Evolutionary conservation across 2,797 vertebrate genomes (phyloP).

Genomic region (Siniperca scherzeri): DNA sequence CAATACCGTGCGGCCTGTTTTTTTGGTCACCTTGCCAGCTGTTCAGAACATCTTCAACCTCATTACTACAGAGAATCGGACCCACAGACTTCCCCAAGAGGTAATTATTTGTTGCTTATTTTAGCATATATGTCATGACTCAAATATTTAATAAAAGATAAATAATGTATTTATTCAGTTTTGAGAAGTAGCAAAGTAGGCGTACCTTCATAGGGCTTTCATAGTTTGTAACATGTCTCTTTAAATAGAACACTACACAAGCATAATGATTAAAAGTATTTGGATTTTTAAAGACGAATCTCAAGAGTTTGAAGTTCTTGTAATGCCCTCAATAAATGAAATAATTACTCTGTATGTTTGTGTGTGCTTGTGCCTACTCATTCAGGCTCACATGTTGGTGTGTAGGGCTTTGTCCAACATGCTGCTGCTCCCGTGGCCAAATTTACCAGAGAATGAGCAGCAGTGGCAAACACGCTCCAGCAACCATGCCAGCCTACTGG

Average conservation of each 20-base stretch:
- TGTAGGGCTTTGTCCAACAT: constrained; percentile 96
- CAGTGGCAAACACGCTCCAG: constrained; percentile 95
- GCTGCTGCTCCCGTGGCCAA: constrained; percentile 95
- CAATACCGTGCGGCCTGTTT: constrained; percentile 95
- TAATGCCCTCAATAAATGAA: neutral
- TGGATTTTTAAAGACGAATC: neutral
- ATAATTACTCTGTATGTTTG: neutral
- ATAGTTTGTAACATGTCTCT: neutral
- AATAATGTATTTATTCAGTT: neutral
- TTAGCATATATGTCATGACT: neutral
- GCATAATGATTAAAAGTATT: neutral
- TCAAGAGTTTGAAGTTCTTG: neutral
- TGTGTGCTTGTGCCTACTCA: constrained; percentile 9
- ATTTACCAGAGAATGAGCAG: constrained; percentile 94
- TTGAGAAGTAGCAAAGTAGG: neutral
- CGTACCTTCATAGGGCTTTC: too few species aligned
- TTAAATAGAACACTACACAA: neutral
- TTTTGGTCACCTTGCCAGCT: constrained; percentile 93
- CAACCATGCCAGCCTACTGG: constrained; percentile 92
- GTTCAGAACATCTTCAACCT: constrained; percentile 97
- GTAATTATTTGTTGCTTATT: constrained; percentile 72
- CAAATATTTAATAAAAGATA: neutral
- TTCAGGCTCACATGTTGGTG: constrained; percentile 94
- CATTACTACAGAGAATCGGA: constrained; percentile 92
- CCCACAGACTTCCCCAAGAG: constrained; percentile 92